Evolutionary conservation across 2,888 invertebrate species (phyloP).

Genomic region (Sinelater perroti): DNA sequence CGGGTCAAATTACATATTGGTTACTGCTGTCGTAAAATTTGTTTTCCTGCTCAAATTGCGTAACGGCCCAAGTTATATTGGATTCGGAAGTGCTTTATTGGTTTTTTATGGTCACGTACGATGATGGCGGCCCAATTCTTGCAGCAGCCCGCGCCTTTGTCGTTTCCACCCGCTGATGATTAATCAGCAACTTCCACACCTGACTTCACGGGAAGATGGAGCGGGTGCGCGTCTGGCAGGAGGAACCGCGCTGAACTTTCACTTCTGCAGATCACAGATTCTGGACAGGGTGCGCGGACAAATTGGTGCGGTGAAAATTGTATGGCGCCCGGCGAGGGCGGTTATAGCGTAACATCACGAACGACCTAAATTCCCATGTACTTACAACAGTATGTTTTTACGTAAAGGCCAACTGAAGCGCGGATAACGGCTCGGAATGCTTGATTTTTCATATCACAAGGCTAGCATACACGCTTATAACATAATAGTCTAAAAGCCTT

Average conservation of each 20-base stretch:
- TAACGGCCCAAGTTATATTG: slow-evolving; percentile 37
- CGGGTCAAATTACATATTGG: slow-evolving; percentile 39
- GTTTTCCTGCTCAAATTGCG: slow-evolving; percentile 36
- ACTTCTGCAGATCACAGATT: slow-evolving; percentile 13
- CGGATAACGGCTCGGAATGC: too few species aligned
- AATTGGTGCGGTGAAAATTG: slow-evolving; percentile 29
- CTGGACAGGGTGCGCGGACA: slow-evolving; percentile 11
- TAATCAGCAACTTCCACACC: slow-evolving; percentile 2
- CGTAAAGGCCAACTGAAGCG: too few species aligned
- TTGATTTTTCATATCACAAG: too few species aligned
- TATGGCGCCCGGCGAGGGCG: slow-evolving; percentile 20
- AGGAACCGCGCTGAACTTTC: too few species aligned
- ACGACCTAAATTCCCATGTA: slow-evolving; percentile 32
- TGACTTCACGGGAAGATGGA: too few species aligned
- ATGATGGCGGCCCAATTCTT: slow-evolving; percentile 8
- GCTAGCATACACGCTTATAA: too few species aligned
- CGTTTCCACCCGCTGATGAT: background rate
- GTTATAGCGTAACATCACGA: slow-evolving; percentile 29
- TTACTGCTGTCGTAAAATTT: slow-evolving; percentile 38
- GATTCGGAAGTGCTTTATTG: slow-evolving; percentile 36
- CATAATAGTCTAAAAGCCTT: too few species aligned
- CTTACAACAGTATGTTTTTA: slow-evolving; percentile 27
- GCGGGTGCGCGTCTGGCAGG: too few species aligned
- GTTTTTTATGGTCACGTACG: slow-evolving; percentile 35
- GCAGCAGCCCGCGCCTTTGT: slow-evolving; percentile 3